Evolutionary conservation across 2,113 vertebrate species (phyloP).

Genomic region (Vanacampus margaritifer): DNA sequence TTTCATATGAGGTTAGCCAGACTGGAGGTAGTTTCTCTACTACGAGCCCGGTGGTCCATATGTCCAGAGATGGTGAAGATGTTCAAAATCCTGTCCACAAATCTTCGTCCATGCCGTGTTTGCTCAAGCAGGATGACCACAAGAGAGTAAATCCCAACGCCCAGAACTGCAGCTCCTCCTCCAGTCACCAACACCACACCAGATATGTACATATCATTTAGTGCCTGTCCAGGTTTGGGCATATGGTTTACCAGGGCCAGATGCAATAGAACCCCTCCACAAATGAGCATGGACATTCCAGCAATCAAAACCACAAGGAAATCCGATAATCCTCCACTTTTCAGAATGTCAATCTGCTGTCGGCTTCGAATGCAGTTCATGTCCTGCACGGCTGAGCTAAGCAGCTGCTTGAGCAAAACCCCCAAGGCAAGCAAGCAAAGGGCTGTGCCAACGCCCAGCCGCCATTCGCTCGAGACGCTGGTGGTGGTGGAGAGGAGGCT

Average conservation of each 20-base stretch:
- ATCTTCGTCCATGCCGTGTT: slow-evolving; percentile 57
- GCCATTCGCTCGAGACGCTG: slow-evolving; percentile 92
- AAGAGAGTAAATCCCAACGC: slow-evolving; percentile 78
- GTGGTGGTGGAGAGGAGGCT: slow-evolving; percentile 90
- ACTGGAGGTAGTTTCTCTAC: slow-evolving; percentile 87
- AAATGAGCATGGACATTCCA: slow-evolving; percentile 80
- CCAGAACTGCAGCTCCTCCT: slow-evolving; percentile 78
- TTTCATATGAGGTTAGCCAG: slow-evolving; percentile 88
- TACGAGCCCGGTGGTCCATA: slow-evolving; percentile 68
- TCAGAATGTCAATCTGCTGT: slow-evolving; percentile 84
- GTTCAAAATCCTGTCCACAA: slow-evolving; percentile 66
- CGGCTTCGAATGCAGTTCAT: slow-evolving; percentile 94
- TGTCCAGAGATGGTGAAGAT: slow-evolving; percentile 89
- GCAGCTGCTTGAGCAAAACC: slow-evolving; percentile 91
- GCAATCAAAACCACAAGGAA: slow-evolving; percentile 83
- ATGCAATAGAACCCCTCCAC: slow-evolving; percentile 81
- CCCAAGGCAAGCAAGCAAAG: slow-evolving; percentile 90
- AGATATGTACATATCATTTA: slow-evolving; percentile 87
- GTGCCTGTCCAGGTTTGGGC: slow-evolving; percentile 73
- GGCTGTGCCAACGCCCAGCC: slow-evolving; percentile 83
- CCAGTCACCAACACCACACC: slow-evolving; percentile 81
- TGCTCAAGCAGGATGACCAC: slow-evolving; percentile 64
- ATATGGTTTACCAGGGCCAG: slow-evolving; percentile 81
- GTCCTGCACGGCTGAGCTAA: slow-evolving; percentile 96
- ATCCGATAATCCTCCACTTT: slow-evolving; percentile 88